phyloP scores from a whole-genome alignment of 2,113 vertebrate genomes.

The Brevimyrus niger region DNA sequence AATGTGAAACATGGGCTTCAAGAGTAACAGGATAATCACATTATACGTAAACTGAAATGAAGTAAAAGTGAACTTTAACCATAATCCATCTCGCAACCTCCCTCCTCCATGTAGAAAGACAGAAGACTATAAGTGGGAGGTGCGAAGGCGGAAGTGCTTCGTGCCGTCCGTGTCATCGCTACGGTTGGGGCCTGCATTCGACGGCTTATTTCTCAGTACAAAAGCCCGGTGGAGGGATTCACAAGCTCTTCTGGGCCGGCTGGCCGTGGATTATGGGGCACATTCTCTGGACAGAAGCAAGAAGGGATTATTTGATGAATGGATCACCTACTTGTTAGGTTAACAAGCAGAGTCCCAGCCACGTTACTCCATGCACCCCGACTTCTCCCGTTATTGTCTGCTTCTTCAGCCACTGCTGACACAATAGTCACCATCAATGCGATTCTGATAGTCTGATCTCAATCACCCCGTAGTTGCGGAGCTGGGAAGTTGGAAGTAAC shows the following conservation, averaged over 20 bases:
- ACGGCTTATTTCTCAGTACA: slow-evolving; percentile 53
- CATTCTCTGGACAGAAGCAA: slow-evolving; percentile 49
- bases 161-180: background rate
- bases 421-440: slow-evolving; percentile 5
- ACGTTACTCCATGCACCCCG: slow-evolving; percentile 37
- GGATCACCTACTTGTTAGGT: slow-evolving; percentile 63
- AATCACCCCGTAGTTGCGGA: background rate
- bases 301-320: slow-evolving; percentile 58
- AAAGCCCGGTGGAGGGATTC: slow-evolving; percentile 49
- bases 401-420: slow-evolving; percentile 7
- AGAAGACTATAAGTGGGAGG: too few relatives aligned
- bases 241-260: slow-evolving; percentile 43
- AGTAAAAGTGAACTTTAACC: background rate
- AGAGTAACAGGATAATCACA: background rate
- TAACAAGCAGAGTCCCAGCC: slow-evolving; percentile 58
- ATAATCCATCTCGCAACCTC: background rate
- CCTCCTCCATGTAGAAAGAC: background rate
- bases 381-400: slow-evolving; percentile 18
- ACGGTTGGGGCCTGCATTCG: background rate
- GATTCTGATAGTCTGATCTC: background rate
- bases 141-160: too few relatives aligned
- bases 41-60: background rate
- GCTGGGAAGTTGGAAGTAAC: background rate
- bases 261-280: slow-evolving; percentile 52
- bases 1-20: background rate